Evolutionary conservation across 2,797 vertebrate species (phyloP), one percentile per base, ranked within the genome.

Genomic region (Sciaenops ocellatus): DNA sequence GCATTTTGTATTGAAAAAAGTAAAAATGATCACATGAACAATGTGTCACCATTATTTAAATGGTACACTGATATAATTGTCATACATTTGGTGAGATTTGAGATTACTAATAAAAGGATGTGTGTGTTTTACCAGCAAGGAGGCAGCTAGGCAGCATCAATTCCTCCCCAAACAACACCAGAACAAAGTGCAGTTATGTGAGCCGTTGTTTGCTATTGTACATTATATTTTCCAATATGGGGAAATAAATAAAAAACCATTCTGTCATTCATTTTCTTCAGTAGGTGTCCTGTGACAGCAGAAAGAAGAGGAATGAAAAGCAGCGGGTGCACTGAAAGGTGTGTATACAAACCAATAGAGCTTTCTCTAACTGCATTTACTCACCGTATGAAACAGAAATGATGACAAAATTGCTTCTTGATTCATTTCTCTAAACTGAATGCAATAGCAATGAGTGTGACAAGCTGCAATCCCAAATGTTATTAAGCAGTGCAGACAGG

Each of bases 401-500:
- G 61, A 87, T 67, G 69, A 69, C 63, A 73, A 80, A 87, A 89
- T 85, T 80, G 76, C 78, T 78, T 83, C 55, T 83, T 51, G 38
- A 78, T 80, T 82, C 81, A 80, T 85, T 88, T 85, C 80, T 87
- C 80, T 71, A 61, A 82, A 85, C 65, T 46, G 52, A 80, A 73
- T 42, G 54, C 66, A 79, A 79, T 57, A 77, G 78, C 78, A 71
- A 17, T 8, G 71, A 80, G 70, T 70, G 82, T 67, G 84, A 87
- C 83, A 90, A 87, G 82, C 63, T 72, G 80, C 73, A 83, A 76
- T 80, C 67, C 73, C 66, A 67, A 82, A 90, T 78, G 82, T 79
- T 87, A 82, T 87, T 83, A 85, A 85, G 83, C 76, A 78, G 66
- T 20, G 59, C 74, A 78, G 81, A 74, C 80, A 85, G 80, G 85